Conservation (phyloP, 2,888 invertebrate species). For the Drosophila emarginata region DNA sequence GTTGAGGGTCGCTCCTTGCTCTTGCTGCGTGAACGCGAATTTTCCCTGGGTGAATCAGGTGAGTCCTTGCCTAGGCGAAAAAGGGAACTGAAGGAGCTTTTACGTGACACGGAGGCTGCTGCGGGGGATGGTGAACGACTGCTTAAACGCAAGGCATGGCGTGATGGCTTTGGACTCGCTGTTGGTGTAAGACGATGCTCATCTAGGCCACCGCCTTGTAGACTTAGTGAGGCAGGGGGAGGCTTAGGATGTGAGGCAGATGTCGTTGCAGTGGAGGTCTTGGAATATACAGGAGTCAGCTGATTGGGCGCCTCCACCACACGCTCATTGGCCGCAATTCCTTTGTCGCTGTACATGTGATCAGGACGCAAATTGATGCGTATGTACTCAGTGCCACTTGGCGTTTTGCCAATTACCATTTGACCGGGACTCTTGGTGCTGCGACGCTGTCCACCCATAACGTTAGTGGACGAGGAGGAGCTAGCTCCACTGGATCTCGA, state of each 20-base stretch:
- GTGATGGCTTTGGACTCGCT: conserved; percentile 83
- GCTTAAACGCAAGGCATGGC: conserved; percentile 71
- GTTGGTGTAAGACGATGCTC: conserved; percentile 83
- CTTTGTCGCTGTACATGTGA: conserved; percentile 86
- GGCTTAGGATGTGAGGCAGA: conserved; percentile 30
- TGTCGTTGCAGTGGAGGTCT: conserved; percentile 21
- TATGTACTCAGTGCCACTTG: conserved; percentile 84
- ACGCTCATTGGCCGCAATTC: conserved; percentile 82
- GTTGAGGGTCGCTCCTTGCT: conserved; percentile 85
- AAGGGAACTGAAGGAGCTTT: conserved; percentile 91
- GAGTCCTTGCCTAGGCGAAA: conserved; percentile 85
- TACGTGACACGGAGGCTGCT: conserved; percentile 86
- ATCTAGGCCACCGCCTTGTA: conserved; percentile 81
- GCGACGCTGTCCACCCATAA: conserved; percentile 70
- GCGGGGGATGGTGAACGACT: conserved; percentile 88
- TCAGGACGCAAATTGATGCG: conserved; percentile 90
- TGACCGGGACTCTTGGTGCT: conserved; percentile 80
- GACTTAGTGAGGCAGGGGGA: conserved; percentile 86
- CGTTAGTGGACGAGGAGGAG: background rate
- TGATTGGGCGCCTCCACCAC: conserved; percentile 78
- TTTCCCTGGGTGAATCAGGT: conserved; percentile 81
- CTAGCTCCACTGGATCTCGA: conserved; percentile 29
- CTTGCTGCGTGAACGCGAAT: conserved; percentile 84
- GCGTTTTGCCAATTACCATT: conserved; percentile 81
- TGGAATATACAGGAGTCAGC: conserved; percentile 69